Evolutionary conservation across 2,113 vertebrate genomes (phyloP).

Genomic region (Hippocampus barbouri): DNA sequence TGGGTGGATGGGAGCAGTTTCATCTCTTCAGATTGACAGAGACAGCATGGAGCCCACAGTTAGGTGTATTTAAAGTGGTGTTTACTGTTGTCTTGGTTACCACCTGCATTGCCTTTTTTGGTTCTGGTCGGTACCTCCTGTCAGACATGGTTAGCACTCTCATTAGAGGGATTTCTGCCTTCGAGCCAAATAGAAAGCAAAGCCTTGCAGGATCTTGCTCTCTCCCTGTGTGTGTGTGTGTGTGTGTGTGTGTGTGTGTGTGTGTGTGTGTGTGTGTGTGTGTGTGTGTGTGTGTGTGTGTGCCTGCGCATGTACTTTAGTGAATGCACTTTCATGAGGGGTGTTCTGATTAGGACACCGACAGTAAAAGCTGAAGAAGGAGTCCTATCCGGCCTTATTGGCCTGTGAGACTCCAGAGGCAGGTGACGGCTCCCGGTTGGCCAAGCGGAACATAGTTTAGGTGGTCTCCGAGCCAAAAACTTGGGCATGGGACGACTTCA

Average conservation of each 20-base stretch:
- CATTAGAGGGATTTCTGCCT: constrained; percentile 42
- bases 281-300: not conserved
- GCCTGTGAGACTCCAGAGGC: too few species aligned
- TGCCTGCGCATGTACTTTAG: not conserved
- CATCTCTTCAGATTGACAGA: constrained; percentile 53
- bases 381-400: too few species aligned
- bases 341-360: too few species aligned
- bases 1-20: constrained; percentile 53
- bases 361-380: too few species aligned
- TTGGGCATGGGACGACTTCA: too few species aligned
- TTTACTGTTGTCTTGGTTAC: constrained; percentile 54
- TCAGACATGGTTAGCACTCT: constrained; percentile 54
- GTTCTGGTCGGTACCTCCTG: constrained; percentile 39
- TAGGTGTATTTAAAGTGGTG: constrained; percentile 51
- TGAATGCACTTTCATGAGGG: too few species aligned
- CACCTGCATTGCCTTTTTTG: constrained; percentile 49
- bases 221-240: constrained; percentile 5
- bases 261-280: too few species aligned
- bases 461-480: too few species aligned
- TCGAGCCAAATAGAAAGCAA: constrained; percentile 33
- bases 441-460: too few species aligned
- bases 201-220: constrained; percentile 29
- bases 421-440: too few species aligned
- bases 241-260: too few species aligned
- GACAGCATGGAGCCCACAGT: constrained; percentile 54